These are phyloP conservation scores for Branchipolynoe longqiensis DNA, from an alignment of 2,888 invertebrate genomes.

Conservation along the genomic window DNA sequence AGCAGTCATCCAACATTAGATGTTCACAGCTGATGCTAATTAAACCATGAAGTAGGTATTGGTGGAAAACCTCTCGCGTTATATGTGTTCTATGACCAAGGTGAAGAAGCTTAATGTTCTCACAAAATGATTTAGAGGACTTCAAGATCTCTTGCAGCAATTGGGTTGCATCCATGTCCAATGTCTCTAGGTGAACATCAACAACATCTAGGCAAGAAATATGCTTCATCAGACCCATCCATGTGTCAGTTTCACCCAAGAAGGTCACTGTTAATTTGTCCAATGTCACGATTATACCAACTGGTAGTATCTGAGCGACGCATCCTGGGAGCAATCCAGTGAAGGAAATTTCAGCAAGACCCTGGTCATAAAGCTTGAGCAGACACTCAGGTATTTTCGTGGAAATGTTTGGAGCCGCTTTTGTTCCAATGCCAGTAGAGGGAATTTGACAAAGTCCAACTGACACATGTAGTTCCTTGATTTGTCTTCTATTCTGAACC, in stretches of 20 bases:
- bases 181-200: neutral
- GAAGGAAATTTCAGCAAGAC: constrained; percentile 7
- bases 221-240: neutral
- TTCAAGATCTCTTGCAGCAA: neutral
- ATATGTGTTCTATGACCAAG: constrained; percentile 16
- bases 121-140: neutral
- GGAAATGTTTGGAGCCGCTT: neutral
- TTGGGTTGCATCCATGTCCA: neutral
- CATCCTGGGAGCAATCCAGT: neutral
- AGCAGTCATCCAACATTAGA: neutral
- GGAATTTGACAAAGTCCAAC: neutral
- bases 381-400: neutral
- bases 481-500: neutral
- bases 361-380: neutral
- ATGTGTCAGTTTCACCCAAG: neutral
- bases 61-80: neutral
- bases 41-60: neutral
- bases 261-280: constrained; percentile 5
- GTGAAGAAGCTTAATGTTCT: neutral
- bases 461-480: neutral
- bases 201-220: neutral
- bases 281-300: neutral
- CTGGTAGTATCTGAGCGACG: constrained; percentile 7
- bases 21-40: constrained; percentile 4
- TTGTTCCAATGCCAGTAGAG: neutral